Base-by-base conservation (phyloP, 92 coral and sea anemone species). In the Parazoanthus darwini region DNA sequence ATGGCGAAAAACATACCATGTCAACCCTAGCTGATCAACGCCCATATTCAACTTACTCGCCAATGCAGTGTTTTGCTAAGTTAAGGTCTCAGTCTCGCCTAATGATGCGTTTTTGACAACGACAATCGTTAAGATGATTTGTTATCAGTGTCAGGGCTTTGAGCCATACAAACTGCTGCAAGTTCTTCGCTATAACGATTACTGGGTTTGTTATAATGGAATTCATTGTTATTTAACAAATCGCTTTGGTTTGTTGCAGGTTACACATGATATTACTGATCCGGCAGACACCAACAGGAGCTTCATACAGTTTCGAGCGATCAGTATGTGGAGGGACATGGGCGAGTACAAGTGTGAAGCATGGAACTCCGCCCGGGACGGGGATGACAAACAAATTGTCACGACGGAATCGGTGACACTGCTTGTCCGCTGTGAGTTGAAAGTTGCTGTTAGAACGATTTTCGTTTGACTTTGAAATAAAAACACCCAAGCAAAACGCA, bases 351-450 rank as follows among this genome's bases (percentile, higher is more conserved):
- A 43, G 13, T 82, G 86, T 67, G 86, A 82, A 35, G 86, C 86
- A 0, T 82, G 86, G 86, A 82, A 82, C 86, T 22, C 86, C 5
- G 86, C 86, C 6, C 86, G 86, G 22, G 86, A 82, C 63, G 86
- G 76, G 4, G 35, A 82, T 0, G 76, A 82, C 65, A 82, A 16
- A 29, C 77, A 33, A 22, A 82, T 82, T 43, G 22, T 82, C 26
- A 68, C 68, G 72, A 71, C 75, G 15, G n/a, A 66, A 26, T 65
- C 56, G 16, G 43, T 82, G 59, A 48, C 33, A 15, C 56, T 82
- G n/a, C 26, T 82, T 16, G 72, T 82, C 8, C 75, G 86, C 26
- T 82, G 86, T 82, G 67, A 82, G 86, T 82, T 43, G 58, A 44
- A 67, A 70, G 9, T 20, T 5, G 36, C 16, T 39, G 25, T 10